A percentile compares a stretch with the other conserved stretches of the same genome.
Conservation (phyloP, 35 echinoderm and acorn worm species). For the Ptychodera flava region DNA sequence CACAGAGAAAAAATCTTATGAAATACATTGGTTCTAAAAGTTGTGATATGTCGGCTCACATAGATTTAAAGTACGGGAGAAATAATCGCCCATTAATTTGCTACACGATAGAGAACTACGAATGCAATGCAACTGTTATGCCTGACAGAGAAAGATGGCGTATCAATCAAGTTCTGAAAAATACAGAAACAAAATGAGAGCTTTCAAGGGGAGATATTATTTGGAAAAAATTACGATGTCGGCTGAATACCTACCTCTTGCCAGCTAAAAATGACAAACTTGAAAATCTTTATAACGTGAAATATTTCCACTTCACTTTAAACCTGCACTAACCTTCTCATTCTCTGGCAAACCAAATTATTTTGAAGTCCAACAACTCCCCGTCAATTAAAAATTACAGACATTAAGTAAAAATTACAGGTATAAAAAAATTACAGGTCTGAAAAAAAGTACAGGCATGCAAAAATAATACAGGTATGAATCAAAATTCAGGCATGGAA, state of each 20-base stretch:
- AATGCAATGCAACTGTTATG: not conserved
- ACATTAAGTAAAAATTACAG: too few species aligned
- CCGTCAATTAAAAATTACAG: not conserved
- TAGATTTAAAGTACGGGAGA: not conserved
- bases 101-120: not conserved
- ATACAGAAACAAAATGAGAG: not conserved
- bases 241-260: not conserved
- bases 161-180: not conserved
- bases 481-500: too few species aligned
- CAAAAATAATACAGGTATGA: too few species aligned
- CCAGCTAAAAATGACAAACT: not conserved
- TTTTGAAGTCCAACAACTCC: not conserved
- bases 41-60: not conserved
- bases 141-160: not conserved
- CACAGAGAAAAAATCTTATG: not conserved
- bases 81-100: not conserved
- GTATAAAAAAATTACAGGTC: too few species aligned
- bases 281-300: not conserved
- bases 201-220: not conserved
- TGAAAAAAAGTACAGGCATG: too few species aligned
- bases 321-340: not conserved
- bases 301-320: not conserved
- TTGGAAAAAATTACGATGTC: not conserved
- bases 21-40: not conserved
- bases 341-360: not conserved